Evolutionary conservation across 2,888 invertebrate genomes (phyloP), one percentile per base, ranked within the genome.

Genomic region (Drosophila affinis): DNA sequence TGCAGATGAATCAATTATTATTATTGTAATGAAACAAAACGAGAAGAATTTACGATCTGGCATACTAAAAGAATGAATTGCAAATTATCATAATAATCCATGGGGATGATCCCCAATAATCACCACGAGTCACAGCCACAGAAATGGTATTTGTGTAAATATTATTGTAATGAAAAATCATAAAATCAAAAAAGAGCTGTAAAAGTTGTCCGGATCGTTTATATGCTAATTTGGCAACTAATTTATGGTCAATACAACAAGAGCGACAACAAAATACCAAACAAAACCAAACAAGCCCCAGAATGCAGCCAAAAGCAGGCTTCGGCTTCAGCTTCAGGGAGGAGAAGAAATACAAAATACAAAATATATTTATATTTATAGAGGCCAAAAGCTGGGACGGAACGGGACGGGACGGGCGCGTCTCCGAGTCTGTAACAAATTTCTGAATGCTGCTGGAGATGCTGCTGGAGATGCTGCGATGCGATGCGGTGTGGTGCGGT

Each of bases 161-260:
- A 72, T 62, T 71, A 59, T 72, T 56, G 53, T 61, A 48, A 51
- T 14, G 71, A 51, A 59, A 62, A 62, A 62, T 62, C 48, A 73
- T 74, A 32, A 76, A 55, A 48, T 62, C 64, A 54, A 70, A 71
- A 62, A 59, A 62, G 59, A 70, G 63, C 63, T 59, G 52, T 72
- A 58, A 70, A 69, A 78, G 76, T 67, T 82, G 85, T 69, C 78
- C 82, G 80, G 76, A 83, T 84, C 83, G 84, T 83, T 83, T 87
- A 79, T 81, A 83, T 83, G 83, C 80, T 83, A 83, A 83, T 83
- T 84, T 87, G 76, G 68, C 78, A 64, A 69, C 71, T 71, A 84
- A 83, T 83, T 83, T 83, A 83, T 79, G 79, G 79, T 49, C 81
- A 81, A 81, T 87, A 81, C 81, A 79, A 83, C 83, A 87, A 83